These are phyloP conservation scores for Daktulosphaira vitifoliae DNA, from an alignment of 1,140 invertebrate species.

Conservation along the genomic window DNA sequence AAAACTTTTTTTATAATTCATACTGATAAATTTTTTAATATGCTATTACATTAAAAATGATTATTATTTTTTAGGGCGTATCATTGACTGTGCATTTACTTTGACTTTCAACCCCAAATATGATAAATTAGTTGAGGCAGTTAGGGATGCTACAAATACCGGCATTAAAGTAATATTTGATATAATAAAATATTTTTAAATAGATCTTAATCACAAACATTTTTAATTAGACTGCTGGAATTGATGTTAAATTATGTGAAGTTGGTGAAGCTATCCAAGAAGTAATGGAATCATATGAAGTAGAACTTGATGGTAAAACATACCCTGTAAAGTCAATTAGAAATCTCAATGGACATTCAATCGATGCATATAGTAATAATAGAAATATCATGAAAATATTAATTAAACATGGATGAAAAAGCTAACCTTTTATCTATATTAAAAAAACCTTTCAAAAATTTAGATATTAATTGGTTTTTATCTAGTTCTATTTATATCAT, in stretches of 20 bases:
- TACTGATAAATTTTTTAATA: neutral
- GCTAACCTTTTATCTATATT: neutral
- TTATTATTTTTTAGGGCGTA: slow-evolving; percentile 54
- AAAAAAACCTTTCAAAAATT: neutral
- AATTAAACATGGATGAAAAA: neutral
- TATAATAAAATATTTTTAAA: neutral
- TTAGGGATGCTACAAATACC: slow-evolving; percentile 95
- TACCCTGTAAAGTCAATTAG: slow-evolving; percentile 96
- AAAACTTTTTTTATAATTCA: neutral
- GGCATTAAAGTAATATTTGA: slow-evolving; percentile 66
- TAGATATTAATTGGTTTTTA: neutral
- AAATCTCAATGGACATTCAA: slow-evolving; percentile 97
- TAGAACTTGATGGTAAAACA: slow-evolving; percentile 93
- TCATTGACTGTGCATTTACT: slow-evolving; percentile 99
- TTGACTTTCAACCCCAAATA: slow-evolving; percentile 94
- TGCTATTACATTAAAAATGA: too few species aligned
- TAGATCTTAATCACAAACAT: slow-evolving; percentile 22
- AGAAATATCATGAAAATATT: neutral
- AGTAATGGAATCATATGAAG: slow-evolving; percentile 99
- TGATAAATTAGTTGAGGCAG: slow-evolving; percentile 89
- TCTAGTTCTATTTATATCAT: neutral
- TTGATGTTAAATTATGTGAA: slow-evolving; percentile 95
- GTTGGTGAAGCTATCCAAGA: slow-evolving; percentile 97
- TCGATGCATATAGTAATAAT: slow-evolving; percentile 81
- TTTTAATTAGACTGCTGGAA: slow-evolving; percentile 63